Conservation (phyloP, 1,140 invertebrate genomes). For the Lanistes nyassanus region DNA sequence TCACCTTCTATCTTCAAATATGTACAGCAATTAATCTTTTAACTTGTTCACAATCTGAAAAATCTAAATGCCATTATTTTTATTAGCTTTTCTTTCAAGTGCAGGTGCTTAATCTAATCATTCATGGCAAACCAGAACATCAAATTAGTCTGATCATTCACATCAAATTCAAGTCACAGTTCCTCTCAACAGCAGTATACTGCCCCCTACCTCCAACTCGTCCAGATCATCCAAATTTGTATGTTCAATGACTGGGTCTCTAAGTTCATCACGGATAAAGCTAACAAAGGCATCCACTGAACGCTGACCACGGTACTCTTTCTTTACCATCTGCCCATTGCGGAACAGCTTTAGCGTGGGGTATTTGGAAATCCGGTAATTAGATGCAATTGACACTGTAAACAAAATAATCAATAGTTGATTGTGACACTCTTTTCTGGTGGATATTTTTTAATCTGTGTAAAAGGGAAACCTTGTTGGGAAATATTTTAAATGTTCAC, state of each 20-base stretch:
- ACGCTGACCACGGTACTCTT: constrained; percentile 87
- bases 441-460: neutral
- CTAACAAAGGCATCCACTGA: constrained; percentile 86
- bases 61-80: neutral
- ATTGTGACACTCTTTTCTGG: neutral
- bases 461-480: too few species aligned
- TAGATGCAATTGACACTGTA: constrained; percentile 80
- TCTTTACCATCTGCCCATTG: constrained; percentile 92
- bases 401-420: constrained; percentile 30
- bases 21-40: constrained; percentile 2
- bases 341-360: constrained; percentile 96
- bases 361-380: constrained; percentile 98
- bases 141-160: too few species aligned
- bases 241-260: constrained; percentile 88
- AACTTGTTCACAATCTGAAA: too few species aligned
- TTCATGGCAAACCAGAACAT: too few species aligned
- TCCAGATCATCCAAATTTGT: constrained; percentile 79
- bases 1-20: neutral
- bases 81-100: neutral
- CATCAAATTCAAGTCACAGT: too few species aligned
- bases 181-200: neutral
- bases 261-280: constrained; percentile 88
- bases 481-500: too few species aligned
- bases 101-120: too few species aligned
- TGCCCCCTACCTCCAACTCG: constrained; percentile 76